A percentile compares a stretch with the other conserved stretches of the same genome.
These are phyloP conservation scores for Archilochus colubris DNA, from an alignment of 2,113 vertebrate genomes.

Conservation along the genomic window DNA sequence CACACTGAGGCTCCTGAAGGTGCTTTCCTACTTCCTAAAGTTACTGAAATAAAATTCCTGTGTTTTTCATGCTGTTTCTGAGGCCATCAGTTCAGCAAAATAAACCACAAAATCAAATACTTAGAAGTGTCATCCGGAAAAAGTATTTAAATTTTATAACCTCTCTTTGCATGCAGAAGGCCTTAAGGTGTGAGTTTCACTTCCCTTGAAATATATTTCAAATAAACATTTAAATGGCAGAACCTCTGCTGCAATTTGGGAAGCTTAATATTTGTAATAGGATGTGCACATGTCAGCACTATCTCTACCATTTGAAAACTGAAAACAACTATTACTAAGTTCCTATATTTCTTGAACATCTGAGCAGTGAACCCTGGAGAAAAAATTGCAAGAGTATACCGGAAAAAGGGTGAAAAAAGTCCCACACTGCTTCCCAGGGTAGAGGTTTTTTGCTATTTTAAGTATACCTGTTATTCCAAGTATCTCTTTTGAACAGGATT, in stretches of 20 bases:
- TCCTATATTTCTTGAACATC: neutral
- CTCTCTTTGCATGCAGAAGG: neutral
- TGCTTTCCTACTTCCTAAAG: neutral
- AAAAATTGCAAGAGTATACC: neutral
- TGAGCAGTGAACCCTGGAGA: neutral
- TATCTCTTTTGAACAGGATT: neutral
- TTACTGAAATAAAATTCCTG: neutral
- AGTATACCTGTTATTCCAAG: neutral
- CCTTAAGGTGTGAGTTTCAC: neutral
- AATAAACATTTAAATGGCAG: neutral
- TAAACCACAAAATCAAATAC: neutral
- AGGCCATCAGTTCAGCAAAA: neutral
- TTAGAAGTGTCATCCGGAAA: neutral
- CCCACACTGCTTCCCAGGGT: neutral
- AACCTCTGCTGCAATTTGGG: neutral
- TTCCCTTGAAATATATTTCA: neutral
- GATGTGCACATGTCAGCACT: fast-evolving
- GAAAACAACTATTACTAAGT: neutral
- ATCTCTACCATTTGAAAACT: neutral
- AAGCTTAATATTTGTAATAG: neutral
- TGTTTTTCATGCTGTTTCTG: neutral
- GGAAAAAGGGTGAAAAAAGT: neutral
- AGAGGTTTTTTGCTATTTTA: neutral
- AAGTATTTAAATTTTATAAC: neutral
- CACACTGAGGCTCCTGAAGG: neutral